Evolutionary conservation across 2,113 vertebrate species (phyloP).

Genomic region (Hippocampus abdominalis): DNA sequence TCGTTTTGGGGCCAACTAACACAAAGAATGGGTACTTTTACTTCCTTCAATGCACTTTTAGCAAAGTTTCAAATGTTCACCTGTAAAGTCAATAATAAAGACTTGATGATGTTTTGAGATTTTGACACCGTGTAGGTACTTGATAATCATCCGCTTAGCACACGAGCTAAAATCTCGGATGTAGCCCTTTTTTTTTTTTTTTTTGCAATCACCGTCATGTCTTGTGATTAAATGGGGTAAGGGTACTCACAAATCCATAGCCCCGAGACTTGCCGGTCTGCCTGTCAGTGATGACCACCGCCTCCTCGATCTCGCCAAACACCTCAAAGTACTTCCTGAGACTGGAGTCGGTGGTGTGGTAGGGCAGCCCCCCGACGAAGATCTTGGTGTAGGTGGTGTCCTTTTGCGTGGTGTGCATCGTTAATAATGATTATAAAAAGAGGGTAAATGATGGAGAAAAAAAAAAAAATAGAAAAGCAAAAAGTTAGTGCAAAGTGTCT

Average conservation of each 20-base stretch:
- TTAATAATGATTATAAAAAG: constrained; percentile 50
- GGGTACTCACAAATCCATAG: constrained; percentile 94
- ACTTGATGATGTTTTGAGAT: too few species aligned
- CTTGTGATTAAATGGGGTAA: neutral
- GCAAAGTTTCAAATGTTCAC: neutral
- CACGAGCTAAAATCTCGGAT: neutral
- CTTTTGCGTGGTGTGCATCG: constrained; percentile 98
- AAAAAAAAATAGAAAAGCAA: constrained; percentile 22
- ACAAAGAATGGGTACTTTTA: too few species aligned
- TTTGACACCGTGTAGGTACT: neutral
- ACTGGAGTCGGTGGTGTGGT: constrained; percentile 96
- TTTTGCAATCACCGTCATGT: neutral
- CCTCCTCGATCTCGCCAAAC: constrained; percentile 97
- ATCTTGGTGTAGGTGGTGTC: constrained; percentile 98
- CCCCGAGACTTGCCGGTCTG: constrained; percentile 96
- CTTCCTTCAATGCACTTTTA: too few species aligned
- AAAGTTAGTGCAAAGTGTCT: constrained; percentile 68
- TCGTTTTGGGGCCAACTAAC: too few species aligned
- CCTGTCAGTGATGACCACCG: constrained; percentile 95
- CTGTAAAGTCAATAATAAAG: neutral
- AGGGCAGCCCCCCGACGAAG: constrained; percentile 95
- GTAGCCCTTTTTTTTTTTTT: neutral
- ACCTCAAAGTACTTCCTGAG: constrained; percentile 98
- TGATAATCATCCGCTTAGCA: neutral
- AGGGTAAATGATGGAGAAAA: constrained; percentile 20